These are phyloP conservation scores for Mythimna ferrago DNA, from an alignment of 2,888 invertebrate genomes.

Conservation along the genomic window DNA sequence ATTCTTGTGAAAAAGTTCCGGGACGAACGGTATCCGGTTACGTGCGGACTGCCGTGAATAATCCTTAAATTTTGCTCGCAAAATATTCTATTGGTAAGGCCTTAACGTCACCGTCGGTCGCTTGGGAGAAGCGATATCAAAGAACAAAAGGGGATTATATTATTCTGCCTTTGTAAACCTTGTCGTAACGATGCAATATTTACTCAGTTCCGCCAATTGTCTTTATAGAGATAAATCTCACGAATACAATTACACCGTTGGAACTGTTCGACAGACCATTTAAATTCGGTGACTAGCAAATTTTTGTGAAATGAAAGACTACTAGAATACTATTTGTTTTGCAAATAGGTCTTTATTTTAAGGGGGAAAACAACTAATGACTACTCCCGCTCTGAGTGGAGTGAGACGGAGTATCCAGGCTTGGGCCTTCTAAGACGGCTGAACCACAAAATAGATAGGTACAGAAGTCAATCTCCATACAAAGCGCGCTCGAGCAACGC, in stretches of 20 bases:
- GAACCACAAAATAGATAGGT: too few species aligned
- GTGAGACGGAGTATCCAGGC: too few species aligned
- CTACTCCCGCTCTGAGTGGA: too few species aligned
- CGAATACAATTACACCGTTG: background rate
- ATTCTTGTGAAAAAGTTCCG: slow-evolving; percentile 35
- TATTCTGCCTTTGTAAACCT: slow-evolving; percentile 14
- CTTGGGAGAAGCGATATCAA: background rate
- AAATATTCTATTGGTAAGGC: background rate
- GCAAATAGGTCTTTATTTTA: too few species aligned
- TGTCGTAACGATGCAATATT: background rate
- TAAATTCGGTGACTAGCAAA: background rate
- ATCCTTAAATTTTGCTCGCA: slow-evolving; percentile 9
- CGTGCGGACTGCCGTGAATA: slow-evolving; percentile 18
- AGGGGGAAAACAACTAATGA: too few species aligned
- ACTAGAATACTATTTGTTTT: too few species aligned
- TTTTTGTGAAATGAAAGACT: background rate
- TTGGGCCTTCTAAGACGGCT: too few species aligned
- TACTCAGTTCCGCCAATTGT: slow-evolving; percentile 6
- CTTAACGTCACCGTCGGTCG: background rate
- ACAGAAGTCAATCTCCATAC: too few species aligned
- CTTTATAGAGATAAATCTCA: slow-evolving; percentile 2
- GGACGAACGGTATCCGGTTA: slow-evolving; percentile 11
- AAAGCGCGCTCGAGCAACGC: too few species aligned
- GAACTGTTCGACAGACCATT: background rate
- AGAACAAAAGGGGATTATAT: slow-evolving; percentile 10